Base-by-base conservation (phyloP, 2,888 invertebrate genomes). In the Diploptera punctata region DNA sequence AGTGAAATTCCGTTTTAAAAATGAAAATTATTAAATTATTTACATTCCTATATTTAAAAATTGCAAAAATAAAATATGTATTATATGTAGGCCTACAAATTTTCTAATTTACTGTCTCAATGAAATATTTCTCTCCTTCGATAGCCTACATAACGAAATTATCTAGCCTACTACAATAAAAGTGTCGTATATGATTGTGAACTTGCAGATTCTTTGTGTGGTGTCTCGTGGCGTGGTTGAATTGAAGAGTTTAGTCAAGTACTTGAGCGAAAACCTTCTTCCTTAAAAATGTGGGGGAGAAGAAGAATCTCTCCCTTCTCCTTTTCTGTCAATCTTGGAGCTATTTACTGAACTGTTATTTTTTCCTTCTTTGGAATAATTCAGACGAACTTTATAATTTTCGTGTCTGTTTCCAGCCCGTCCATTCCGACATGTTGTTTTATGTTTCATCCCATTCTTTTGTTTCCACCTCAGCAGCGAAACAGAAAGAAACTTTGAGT, bases 281-380 rank as follows among this genome's bases (percentile, higher is more conserved):
- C 18, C 62, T 54, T 70, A 70, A 74, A 72, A 67, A 70, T 68
- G 62, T 65, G 47, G 72, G 72, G 71, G 68, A 70, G 21, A n/a
- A 33, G 60, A 44, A 57, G 65, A 38, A 70, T 61, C 62, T 71
- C 61, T 72, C 67, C 44, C 71, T 68, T 18, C 49, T 61, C 61
- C 60, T 67, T 70, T 61, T 68, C 74, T 74, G 76, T 76, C 76
- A 76, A 71, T 76, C 76, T 74, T 68, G 44, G 60, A 69, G 73
- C 73, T 76, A 74, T 76, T 74, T 76, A 76, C 76, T 76, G 76
- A 76, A 73, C 74, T 76, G 73, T 73, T 74, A 71, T 71, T 75
- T 75, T 73, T 76, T 74, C 57, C 38, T 65, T 62, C 68, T 67
- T 65, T 61, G 65, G 73, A 75, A 75, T 73, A 74, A 74, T 74